Evolutionary conservation across 1,140 invertebrate species (phyloP).

Genomic region (Bombus polaris): DNA sequence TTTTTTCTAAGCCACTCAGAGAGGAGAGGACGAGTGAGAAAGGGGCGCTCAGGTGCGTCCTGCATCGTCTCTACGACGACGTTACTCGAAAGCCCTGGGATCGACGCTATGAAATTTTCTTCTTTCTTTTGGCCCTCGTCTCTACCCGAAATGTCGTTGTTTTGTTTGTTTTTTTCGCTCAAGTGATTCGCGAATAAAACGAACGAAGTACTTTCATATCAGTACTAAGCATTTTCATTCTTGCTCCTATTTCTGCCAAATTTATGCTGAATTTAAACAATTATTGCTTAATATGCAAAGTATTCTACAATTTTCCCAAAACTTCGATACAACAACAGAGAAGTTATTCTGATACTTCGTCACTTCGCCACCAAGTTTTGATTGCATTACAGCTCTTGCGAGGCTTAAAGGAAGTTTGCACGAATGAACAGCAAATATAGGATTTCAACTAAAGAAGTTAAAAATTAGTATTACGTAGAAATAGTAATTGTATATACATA

Average conservation of each 20-base stretch:
- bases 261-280: conserved; percentile 8
- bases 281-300: conserved; percentile 37
- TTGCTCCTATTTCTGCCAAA: not conserved
- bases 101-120: conserved; percentile 63
- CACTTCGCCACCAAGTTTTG: not conserved
- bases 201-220: too few relatives aligned
- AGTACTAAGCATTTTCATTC: not conserved
- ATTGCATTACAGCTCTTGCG: not conserved
- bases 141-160: not conserved
- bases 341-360: conserved; percentile 9
- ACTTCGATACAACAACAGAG: not conserved
- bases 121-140: conserved; percentile 23
- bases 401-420: not conserved
- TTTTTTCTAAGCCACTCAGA: conserved; percentile 42
- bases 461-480: not conserved
- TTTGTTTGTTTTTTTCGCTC: not conserved
- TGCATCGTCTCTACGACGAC: conserved; percentile 54
- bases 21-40: conserved; percentile 45
- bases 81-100: conserved; percentile 43
- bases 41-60: conserved; percentile 62
- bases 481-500: too few relatives aligned
- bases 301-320: not conserved
- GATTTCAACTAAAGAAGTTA: not conserved
- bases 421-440: not conserved
- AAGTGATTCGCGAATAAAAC: conserved; percentile 30